Evolutionary conservation across 2,113 vertebrate genomes (phyloP).

Genomic region (Oncorhynchus clarkii): DNA sequence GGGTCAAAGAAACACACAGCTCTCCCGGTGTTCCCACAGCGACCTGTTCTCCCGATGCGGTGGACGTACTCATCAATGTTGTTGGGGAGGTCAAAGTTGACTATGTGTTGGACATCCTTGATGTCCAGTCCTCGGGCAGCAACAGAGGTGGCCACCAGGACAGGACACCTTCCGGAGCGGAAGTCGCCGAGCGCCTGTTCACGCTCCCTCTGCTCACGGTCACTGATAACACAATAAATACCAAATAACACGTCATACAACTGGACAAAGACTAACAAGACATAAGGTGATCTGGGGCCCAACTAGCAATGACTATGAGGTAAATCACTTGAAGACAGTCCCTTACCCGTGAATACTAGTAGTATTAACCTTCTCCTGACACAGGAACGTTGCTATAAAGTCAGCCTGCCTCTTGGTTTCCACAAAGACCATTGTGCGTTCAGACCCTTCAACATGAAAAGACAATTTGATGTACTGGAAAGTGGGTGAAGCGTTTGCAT

Average conservation of each 20-base stretch:
- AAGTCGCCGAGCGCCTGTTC: constrained; percentile 86
- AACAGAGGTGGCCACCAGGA: constrained; percentile 93
- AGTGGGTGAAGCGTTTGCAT: no score
- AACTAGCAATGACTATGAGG: no score
- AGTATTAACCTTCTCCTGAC: constrained; percentile 86
- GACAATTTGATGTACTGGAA: no score
- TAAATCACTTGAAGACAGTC: not conserved
- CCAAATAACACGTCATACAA: not conserved
- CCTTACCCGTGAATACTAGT: constrained; percentile 94
- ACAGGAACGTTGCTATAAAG: constrained; percentile 87
- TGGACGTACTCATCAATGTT: constrained; percentile 92
- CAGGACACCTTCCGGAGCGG: constrained; percentile 81
- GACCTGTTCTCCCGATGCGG: constrained; percentile 92
- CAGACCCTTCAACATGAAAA: constrained; percentile 42
- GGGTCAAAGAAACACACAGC: constrained; percentile 88
- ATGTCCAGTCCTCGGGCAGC: constrained; percentile 93
- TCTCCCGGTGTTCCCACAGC: constrained; percentile 88
- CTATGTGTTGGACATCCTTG: constrained; percentile 90
- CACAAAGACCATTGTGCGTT: constrained; percentile 92
- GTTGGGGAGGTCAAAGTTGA: constrained; percentile 91
- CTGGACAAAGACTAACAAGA: not conserved
- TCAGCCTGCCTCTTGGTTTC: constrained; percentile 91
- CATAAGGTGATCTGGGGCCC: not conserved
- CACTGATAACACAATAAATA: constrained; percentile 62
- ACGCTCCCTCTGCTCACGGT: constrained; percentile 87